Percentiles rank a stretch among this genome's conserved stretches.
These are phyloP conservation scores for Onthophagus sagittarius DNA, from an alignment of 2,888 invertebrate species.

Conservation along the genomic window DNA sequence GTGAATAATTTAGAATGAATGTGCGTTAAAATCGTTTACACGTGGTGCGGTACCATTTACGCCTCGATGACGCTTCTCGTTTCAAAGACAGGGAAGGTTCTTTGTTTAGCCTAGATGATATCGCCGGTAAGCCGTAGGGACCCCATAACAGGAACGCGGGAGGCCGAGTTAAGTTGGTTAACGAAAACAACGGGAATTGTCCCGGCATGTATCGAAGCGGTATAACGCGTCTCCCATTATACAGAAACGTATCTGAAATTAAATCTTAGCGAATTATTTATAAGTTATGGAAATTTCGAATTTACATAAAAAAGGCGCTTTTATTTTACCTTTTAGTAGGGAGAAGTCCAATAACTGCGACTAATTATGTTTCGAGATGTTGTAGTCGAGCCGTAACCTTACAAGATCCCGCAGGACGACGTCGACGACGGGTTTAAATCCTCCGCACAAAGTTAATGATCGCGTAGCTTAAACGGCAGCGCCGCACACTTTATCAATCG, in stretches of 20 bases:
- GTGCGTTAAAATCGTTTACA: slow-evolving; percentile 36
- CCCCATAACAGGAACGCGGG: background rate
- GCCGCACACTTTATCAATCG: background rate
- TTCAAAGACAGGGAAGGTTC: background rate
- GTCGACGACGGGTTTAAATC: background rate
- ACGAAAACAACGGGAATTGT: background rate
- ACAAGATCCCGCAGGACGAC: background rate
- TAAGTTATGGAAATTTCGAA: background rate
- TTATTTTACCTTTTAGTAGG: background rate
- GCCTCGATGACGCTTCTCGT: slow-evolving; percentile 17
- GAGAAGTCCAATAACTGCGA: no score
- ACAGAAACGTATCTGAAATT: slow-evolving; percentile 3
- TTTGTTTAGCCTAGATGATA: background rate
- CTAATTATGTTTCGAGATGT: no score
- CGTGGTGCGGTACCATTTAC: slow-evolving; percentile 26
- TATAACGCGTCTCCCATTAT: background rate
- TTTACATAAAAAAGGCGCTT: background rate
- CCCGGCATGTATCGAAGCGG: background rate
- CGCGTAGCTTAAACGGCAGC: background rate
- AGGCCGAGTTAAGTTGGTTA: background rate
- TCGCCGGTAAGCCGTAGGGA: background rate
- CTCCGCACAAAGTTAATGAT: background rate
- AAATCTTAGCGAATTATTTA: background rate
- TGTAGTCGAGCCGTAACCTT: background rate
- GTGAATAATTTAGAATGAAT: slow-evolving; percentile 32